These are phyloP conservation scores for Lampropteryx suffumata DNA, from an alignment of 2,888 invertebrate species.

Conservation along the genomic window DNA sequence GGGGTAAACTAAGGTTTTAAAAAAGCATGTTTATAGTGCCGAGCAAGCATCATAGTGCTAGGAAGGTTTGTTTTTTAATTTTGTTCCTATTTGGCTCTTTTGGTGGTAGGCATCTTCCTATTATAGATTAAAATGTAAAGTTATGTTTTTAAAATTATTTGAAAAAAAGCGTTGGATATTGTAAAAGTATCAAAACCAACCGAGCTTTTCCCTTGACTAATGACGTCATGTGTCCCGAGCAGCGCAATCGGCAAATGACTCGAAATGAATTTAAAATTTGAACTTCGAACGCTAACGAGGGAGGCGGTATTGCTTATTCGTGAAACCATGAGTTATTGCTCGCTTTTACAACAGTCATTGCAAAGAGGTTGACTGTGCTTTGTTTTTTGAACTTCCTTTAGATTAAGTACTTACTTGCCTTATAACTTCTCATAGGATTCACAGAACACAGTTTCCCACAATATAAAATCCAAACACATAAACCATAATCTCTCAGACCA, in stretches of 20 bases:
- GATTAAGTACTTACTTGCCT: no score
- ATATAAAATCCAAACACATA: constrained; percentile 7
- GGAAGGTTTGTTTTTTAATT: no score
- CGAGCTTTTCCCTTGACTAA: constrained; percentile 60
- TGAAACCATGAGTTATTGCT: constrained; percentile 68
- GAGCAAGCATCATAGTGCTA: no score
- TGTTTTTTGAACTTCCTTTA: neutral
- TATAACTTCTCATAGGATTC: neutral
- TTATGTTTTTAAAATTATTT: no score
- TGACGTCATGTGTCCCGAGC: constrained; percentile 81
- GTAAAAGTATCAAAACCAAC: constrained; percentile 48
- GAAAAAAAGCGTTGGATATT: neutral
- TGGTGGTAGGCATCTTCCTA: no score
- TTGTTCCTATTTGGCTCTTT: no score
- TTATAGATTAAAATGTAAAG: no score
- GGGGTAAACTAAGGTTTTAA: no score
- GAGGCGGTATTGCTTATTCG: constrained; percentile 58
- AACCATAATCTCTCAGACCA: neutral
- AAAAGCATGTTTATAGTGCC: no score
- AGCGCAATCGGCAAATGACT: constrained; percentile 78
- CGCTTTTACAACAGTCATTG: constrained; percentile 40
- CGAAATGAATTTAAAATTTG: constrained; percentile 81
- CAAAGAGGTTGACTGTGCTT: constrained; percentile 18
- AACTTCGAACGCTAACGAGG: constrained; percentile 75
- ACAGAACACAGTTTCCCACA: neutral